Base-by-base conservation (phyloP, 30 jellyfish, hydroid and myxozoan genomes). In the Cassiopea andromeda region DNA sequence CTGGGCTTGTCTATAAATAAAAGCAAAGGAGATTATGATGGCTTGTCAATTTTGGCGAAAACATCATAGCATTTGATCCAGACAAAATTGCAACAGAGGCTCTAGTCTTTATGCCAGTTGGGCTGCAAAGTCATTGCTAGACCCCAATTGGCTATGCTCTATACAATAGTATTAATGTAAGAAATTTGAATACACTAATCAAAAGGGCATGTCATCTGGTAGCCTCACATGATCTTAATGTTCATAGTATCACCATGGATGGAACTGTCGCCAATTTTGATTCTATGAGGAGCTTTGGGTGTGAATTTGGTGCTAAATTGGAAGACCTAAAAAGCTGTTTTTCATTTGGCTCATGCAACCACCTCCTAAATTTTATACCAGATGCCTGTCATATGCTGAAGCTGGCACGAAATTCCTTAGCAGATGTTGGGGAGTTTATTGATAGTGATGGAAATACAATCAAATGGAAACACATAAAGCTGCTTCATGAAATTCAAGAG, bases 321-420 rank as follows among this genome's bases (percentile, higher is more conserved):
- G 48, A 45, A 16, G 9, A 48, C 48, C 45, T 75, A 6, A 75
- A 75, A 75, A 46, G 67, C 48, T 75, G 57, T 8, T 75, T 75
- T 48, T 10, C 84, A 68, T 43, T 17, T 43, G 47, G 15, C 44
- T 18, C 18, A 7, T 68, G 15, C 47, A 68, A 68, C 77, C 77
- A 68, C 47, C 18, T n/a, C 15, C 8, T 43, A 43, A 4, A 4
- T 68, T 68, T 14, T n/a, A 68, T 68, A 18, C 77, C 81, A 7
- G 80, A 82, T 43, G 69, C 93, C 2, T 58, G 89, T 61, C 93
- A 90, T 54, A 82, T 89, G 90, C 66, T 80, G 45, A 83, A 80
- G 67, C 82, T 89, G 46, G 93, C 89, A 12, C 44, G 94, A 69
- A 89, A 89, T 84, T 83, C 97, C 13, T 13, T 80, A 17, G 97